phyloP scores from a whole-genome alignment of 2,797 vertebrate species.

The Pangasius djambal region DNA sequence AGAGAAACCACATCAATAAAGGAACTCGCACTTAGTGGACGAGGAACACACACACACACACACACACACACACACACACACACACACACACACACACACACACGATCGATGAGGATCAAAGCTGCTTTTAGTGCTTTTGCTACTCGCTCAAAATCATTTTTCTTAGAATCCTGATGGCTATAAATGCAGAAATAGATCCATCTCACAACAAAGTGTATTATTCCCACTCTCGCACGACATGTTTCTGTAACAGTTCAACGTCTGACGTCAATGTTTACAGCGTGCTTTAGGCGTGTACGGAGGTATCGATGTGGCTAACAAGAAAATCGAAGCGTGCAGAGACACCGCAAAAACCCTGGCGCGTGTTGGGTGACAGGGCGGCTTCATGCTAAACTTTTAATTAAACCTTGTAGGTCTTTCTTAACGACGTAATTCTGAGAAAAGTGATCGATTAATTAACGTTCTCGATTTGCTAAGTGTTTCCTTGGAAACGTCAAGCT shows the following conservation, averaged over 20 bases:
- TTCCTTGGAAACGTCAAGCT: not conserved
- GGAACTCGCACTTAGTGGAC: not conserved
- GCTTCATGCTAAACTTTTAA: not conserved
- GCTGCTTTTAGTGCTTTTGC: not conserved
- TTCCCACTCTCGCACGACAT: not conserved
- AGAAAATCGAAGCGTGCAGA: too few relatives aligned
- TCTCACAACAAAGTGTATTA: too few relatives aligned
- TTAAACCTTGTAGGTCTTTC: not conserved
- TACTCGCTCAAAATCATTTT: not conserved
- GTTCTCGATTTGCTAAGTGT: not conserved
- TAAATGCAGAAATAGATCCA: not conserved
- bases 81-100: conserved; percentile 13
- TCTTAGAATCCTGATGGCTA: not conserved
- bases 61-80: too few relatives aligned
- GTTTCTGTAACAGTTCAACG: too few relatives aligned
- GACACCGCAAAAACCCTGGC: too few relatives aligned
- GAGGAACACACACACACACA: not conserved
- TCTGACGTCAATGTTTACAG: not conserved
- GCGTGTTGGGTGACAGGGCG: too few relatives aligned
- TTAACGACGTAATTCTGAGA: not conserved
- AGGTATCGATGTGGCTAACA: not conserved
- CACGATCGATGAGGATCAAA: not conserved
- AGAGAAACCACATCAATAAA: not conserved
- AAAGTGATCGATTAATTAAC: not conserved
- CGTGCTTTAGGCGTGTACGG: not conserved